Evolutionary conservation across 2,888 invertebrate genomes (phyloP).

Genomic region (Poecilobothrus nobilitatus): DNA sequence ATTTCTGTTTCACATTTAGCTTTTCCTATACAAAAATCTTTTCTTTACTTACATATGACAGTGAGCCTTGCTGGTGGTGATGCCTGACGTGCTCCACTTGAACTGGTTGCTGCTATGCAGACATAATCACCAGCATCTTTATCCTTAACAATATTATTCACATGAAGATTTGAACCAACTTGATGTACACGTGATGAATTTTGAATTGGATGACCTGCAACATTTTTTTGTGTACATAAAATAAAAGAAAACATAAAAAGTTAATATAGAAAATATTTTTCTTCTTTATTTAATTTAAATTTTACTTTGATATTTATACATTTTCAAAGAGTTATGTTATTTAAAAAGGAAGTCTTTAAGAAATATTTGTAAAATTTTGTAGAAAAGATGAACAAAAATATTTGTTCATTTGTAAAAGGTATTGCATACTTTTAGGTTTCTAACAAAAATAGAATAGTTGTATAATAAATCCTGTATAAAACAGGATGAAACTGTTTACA

Average conservation of each 20-base stretch:
- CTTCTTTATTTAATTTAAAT: not conserved
- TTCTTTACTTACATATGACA: slow-evolving; percentile 39
- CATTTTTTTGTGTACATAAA: slow-evolving; percentile 4
- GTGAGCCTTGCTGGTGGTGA: slow-evolving; percentile 42
- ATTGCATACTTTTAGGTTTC: no score
- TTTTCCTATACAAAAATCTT: no score
- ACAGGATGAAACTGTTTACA: no score
- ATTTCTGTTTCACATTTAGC: no score
- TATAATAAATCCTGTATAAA: no score
- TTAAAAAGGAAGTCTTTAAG: no score
- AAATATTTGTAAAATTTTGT: no score
- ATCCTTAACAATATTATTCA: slow-evolving; percentile 35
- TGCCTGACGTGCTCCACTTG: slow-evolving; percentile 42
- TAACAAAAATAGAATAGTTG: no score
- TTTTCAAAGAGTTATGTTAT: no score
- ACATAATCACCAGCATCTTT: slow-evolving; percentile 41
- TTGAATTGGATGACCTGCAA: slow-evolving; percentile 37
- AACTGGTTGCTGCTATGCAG: slow-evolving; percentile 41
- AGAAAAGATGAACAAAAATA: no score
- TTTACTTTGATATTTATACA: not conserved
- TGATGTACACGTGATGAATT: slow-evolving; percentile 39
- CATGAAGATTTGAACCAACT: slow-evolving; percentile 40
- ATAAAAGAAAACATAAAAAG: slow-evolving; percentile 21
- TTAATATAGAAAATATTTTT: slow-evolving; percentile 7
- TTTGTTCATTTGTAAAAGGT: no score